Conservation (phyloP, 1,140 invertebrate genomes). For the Scylla paramamosain region DNA sequence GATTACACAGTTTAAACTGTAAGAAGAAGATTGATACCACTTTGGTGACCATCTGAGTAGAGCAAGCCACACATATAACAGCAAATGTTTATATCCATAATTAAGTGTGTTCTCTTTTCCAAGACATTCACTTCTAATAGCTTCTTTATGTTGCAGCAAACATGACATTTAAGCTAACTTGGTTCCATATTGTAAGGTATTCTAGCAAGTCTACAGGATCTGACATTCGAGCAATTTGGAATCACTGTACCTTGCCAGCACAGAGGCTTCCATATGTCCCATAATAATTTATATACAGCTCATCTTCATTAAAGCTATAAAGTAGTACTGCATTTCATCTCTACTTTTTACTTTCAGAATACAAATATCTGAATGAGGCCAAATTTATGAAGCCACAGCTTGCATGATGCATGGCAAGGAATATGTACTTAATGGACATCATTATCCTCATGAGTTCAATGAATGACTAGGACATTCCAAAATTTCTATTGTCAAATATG, state of each 20-base stretch:
- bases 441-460: not conserved
- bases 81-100: too few relatives aligned
- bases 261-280: slow-evolving; percentile 72
- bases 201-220: slow-evolving; percentile 1
- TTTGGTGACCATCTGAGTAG: too few relatives aligned
- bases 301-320: slow-evolving; percentile 55
- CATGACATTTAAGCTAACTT: not conserved
- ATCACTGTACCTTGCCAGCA: slow-evolving; percentile 59
- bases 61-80: too few relatives aligned
- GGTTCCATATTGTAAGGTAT: too few relatives aligned
- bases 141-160: not conserved
- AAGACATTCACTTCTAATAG: too few relatives aligned
- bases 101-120: too few relatives aligned
- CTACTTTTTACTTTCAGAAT: not conserved
- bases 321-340: not conserved
- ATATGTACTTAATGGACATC: not conserved
- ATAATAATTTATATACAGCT: slow-evolving; percentile 67
- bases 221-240: slow-evolving; percentile 58
- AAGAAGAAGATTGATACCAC: too few relatives aligned
- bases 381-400: slow-evolving; percentile 14
- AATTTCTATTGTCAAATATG: too few relatives aligned
- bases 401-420: not conserved
- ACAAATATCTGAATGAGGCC: slow-evolving; percentile 39
- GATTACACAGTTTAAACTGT: too few relatives aligned
- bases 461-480: not conserved